phyloP scores from a whole-genome alignment of 2,888 invertebrate genomes.

The Urechis unicinctus region DNA sequence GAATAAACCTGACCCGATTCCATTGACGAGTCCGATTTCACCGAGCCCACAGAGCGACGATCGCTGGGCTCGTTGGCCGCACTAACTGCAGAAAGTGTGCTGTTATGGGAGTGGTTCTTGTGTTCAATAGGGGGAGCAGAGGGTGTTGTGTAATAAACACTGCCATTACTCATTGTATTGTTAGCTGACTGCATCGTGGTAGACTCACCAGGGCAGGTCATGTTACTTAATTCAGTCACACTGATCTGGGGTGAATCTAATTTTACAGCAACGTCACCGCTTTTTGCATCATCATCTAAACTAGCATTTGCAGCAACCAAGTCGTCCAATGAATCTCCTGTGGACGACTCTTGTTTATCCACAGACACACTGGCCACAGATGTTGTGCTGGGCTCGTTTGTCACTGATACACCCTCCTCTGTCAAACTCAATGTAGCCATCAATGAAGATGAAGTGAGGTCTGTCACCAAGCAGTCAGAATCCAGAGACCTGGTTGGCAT shows the following conservation, averaged over 20 bases:
- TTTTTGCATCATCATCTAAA: neutral
- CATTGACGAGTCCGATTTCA: neutral
- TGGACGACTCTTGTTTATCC: too few relatives aligned
- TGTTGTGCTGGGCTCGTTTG: neutral
- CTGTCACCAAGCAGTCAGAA: neutral
- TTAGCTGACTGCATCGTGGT: neutral
- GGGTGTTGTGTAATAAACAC: conserved; percentile 13
- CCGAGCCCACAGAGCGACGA: conserved; percentile 2
- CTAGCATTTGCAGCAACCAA: neutral
- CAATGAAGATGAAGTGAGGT: neutral
- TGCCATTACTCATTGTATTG: conserved; percentile 3
- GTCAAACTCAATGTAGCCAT: neutral
- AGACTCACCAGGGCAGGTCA: too few relatives aligned
- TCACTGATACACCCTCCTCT: neutral
- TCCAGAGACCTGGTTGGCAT: neutral
- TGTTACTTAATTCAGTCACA: neutral
- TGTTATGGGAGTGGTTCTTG: neutral
- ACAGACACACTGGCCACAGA: neutral
- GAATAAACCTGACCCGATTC: conserved; percentile 6
- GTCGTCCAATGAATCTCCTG: too few relatives aligned
- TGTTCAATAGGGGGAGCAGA: neutral
- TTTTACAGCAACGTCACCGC: neutral
- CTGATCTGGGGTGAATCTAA: neutral
- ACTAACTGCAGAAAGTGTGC: neutral
- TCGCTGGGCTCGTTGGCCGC: conserved; percentile 7